phyloP scores from a whole-genome alignment of 2,113 vertebrate genomes.

The Pollachius pollachius region DNA sequence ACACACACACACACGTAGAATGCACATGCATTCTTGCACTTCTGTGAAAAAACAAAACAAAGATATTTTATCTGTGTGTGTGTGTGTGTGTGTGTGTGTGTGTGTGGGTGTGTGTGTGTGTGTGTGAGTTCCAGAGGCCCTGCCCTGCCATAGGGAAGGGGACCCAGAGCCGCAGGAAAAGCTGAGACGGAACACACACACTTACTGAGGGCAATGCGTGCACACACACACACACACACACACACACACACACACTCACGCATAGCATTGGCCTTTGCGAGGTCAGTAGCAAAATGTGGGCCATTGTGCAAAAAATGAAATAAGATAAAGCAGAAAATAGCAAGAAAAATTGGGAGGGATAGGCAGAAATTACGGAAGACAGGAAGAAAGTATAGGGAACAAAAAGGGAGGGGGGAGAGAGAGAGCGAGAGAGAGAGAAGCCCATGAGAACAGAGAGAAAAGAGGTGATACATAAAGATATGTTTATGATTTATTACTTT shows the following conservation, averaged over 20 bases:
- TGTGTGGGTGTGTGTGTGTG: conserved; percentile 23
- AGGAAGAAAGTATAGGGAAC: background rate
- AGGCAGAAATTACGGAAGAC: background rate
- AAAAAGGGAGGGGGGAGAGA: background rate
- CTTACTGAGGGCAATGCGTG: background rate
- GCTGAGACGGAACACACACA: conserved; percentile 29
- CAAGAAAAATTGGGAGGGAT: background rate
- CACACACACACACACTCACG: background rate
- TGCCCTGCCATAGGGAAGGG: conserved; percentile 32
- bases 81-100: conserved; percentile 3
- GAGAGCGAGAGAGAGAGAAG: background rate
- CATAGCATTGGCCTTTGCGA: too few relatives aligned
- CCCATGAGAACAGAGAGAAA: conserved; percentile 27
- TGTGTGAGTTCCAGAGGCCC: conserved; percentile 8
- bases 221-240: conserved; percentile 30
- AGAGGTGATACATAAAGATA: conserved; percentile 54
- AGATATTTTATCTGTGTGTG: background rate
- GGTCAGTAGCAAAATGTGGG: conserved; percentile 16
- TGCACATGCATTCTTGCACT: too few relatives aligned
- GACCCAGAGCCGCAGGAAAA: conserved; percentile 50
- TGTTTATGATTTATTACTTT: conserved; percentile 25
- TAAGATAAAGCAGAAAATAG: background rate
- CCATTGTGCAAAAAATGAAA: conserved; percentile 37
- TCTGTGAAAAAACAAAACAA: too few relatives aligned
- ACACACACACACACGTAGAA: too few relatives aligned